Evolutionary conservation across 2,797 vertebrate species (phyloP).

Genomic region (Artibeus jamaicensis): DNA sequence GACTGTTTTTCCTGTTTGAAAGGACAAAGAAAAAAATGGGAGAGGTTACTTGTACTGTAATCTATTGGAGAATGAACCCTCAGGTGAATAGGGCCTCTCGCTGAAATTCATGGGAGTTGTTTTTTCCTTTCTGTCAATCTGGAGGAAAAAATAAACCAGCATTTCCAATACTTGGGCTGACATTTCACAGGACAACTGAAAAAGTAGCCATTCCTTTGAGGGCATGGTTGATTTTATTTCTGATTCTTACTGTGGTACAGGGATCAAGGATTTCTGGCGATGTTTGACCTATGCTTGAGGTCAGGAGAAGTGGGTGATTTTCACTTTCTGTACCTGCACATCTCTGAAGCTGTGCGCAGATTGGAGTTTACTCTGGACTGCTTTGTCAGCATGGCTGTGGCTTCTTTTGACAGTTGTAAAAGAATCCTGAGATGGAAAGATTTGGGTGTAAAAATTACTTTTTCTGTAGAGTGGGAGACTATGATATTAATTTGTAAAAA

Average conservation of each 20-base stretch:
- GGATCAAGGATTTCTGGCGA: conserved; percentile 71
- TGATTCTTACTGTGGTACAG: conserved; percentile 80
- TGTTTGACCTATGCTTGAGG: conserved; percentile 58
- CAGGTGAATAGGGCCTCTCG: conserved; percentile 11
- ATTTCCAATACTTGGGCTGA: conserved; percentile 71
- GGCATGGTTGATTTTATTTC: conserved; percentile 78
- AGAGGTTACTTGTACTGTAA: conserved; percentile 70
- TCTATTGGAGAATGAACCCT: conserved; percentile 74
- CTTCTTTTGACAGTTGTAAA: conserved; percentile 78
- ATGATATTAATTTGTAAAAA: neutral
- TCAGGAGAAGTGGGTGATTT: conserved; percentile 78
- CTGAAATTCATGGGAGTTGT: conserved; percentile 37
- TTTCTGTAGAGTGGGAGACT: neutral
- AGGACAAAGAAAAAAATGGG: conserved; percentile 47
- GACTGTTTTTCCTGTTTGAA: conserved; percentile 55
- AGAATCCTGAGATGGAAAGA: conserved; percentile 83
- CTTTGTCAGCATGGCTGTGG: conserved; percentile 80
- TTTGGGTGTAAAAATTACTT: conserved; percentile 81
- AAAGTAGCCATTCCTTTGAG: conserved; percentile 63
- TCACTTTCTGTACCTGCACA: conserved; percentile 64
- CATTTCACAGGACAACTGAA: conserved; percentile 60
- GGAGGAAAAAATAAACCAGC: conserved; percentile 64
- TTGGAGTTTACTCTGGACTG: conserved; percentile 78
- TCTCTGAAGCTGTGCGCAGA: conserved; percentile 79
- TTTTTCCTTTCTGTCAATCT: conserved; percentile 68